phyloP scores from a whole-genome alignment of 2,113 vertebrate genomes.

The Speoplatyrhinus poulsoni region DNA sequence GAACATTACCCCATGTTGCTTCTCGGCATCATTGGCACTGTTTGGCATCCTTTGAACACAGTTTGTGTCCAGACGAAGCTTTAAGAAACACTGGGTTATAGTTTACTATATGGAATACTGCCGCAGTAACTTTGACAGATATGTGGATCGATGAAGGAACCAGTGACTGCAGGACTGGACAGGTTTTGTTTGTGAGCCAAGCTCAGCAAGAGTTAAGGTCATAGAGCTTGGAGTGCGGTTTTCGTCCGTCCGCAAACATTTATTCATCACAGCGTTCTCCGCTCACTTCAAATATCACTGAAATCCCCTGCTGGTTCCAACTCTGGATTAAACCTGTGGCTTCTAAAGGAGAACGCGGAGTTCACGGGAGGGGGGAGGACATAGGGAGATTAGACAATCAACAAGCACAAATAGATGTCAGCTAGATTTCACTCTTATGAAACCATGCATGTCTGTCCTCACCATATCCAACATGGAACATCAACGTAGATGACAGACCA shows the following conservation, averaged over 20 bases:
- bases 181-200: neutral
- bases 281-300: too few relatives aligned
- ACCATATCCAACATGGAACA: neutral
- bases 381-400: too few relatives aligned
- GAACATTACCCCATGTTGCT: slow-evolving; percentile 3
- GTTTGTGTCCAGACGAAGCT: slow-evolving; percentile 8
- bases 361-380: too few relatives aligned
- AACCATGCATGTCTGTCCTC: neutral
- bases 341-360: too few relatives aligned
- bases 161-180: neutral
- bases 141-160: neutral
- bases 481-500: neutral
- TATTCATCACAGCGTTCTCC: neutral
- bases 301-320: too few relatives aligned
- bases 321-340: too few relatives aligned
- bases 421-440: neutral
- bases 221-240: neutral
- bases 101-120: neutral
- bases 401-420: too few relatives aligned
- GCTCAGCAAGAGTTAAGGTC: neutral
- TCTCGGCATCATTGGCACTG: neutral
- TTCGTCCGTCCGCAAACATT: neutral
- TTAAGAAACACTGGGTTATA: neutral
- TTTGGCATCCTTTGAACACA: slow-evolving; percentile 17
- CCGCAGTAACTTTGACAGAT: neutral